A percentile compares a stretch with the other conserved stretches of the same genome.
Evolutionary conservation across 2,113 vertebrate genomes (phyloP).

Genomic region (Orthonyx spaldingii): DNA sequence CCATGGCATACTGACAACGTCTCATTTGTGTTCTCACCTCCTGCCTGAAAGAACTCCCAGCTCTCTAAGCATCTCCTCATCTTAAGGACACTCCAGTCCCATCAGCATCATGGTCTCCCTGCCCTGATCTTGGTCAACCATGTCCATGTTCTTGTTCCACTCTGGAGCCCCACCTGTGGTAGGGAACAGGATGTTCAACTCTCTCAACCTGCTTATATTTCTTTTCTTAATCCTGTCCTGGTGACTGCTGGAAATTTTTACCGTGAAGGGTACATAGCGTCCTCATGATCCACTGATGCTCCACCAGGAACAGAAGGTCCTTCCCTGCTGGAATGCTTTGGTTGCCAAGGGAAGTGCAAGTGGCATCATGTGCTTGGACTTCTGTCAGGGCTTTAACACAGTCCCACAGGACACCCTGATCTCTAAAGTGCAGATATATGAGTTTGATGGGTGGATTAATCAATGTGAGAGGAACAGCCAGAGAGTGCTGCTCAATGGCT

Average conservation of each 20-base stretch:
- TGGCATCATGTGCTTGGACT: not conserved
- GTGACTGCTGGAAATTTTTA: not conserved
- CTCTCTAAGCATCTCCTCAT: not conserved
- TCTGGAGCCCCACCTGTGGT: accelerated
- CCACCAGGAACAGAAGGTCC: too few species aligned
- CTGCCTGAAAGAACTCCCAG: not conserved
- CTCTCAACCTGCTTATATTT: too few species aligned
- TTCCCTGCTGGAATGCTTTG: accelerated
- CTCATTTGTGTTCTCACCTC: not conserved
- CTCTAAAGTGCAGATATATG: not conserved
- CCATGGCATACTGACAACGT: not conserved
- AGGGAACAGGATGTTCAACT: too few species aligned
- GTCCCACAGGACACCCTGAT: not conserved
- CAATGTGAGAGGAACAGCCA: not conserved
- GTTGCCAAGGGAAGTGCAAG: not conserved
- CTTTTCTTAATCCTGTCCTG: not conserved
- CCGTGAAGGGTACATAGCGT: not conserved
- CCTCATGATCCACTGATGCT: not conserved
- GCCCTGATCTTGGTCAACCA: not conserved
- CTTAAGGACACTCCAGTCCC: too few species aligned
- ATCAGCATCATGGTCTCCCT: not conserved
- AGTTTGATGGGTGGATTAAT: not conserved
- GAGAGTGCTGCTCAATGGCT: not conserved
- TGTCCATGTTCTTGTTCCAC: not conserved
- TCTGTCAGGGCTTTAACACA: not conserved